Evolutionary conservation across 1,140 invertebrate species (phyloP).

Genomic region (Brachionus asplanchnoidis): DNA sequence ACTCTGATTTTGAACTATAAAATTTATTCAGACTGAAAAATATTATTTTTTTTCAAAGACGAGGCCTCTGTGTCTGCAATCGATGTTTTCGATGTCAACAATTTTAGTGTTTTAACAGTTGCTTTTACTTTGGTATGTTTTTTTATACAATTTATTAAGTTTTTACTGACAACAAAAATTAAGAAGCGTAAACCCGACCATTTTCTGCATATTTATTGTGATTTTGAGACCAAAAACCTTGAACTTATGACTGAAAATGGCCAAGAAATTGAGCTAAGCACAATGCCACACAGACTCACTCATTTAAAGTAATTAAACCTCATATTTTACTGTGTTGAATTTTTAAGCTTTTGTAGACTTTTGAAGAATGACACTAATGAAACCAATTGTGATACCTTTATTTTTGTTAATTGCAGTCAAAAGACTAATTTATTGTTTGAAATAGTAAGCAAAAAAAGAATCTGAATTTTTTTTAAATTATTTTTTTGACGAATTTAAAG

Average conservation of each 20-base stretch:
- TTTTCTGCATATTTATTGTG: background rate
- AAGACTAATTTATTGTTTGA: background rate
- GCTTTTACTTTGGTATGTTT: background rate
- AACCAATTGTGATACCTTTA: background rate
- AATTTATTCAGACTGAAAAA: background rate
- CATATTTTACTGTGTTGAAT: background rate
- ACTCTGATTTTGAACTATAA: background rate
- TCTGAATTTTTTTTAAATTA: background rate
- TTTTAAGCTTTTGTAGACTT: background rate
- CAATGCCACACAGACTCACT: conserved; percentile 12
- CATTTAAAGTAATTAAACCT: background rate
- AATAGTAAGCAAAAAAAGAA: background rate
- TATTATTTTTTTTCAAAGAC: background rate
- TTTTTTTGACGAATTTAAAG: background rate
- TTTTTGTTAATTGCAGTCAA: conserved; percentile 16
- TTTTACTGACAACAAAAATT: background rate
- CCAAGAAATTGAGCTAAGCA: background rate
- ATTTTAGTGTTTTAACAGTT: conserved; percentile 18
- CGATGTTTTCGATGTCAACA: conserved; percentile 16
- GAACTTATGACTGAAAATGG: conserved; percentile 9
- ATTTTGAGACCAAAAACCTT: conserved; percentile 31
- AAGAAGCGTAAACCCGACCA: conserved; percentile 19
- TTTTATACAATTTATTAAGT: background rate
- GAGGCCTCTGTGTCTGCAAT: background rate
- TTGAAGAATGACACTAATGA: background rate